Percentiles rank a stretch among this genome's conserved stretches.
phyloP scores from a whole-genome alignment of 2,113 vertebrate species.

The Clarias gariepinus region DNA sequence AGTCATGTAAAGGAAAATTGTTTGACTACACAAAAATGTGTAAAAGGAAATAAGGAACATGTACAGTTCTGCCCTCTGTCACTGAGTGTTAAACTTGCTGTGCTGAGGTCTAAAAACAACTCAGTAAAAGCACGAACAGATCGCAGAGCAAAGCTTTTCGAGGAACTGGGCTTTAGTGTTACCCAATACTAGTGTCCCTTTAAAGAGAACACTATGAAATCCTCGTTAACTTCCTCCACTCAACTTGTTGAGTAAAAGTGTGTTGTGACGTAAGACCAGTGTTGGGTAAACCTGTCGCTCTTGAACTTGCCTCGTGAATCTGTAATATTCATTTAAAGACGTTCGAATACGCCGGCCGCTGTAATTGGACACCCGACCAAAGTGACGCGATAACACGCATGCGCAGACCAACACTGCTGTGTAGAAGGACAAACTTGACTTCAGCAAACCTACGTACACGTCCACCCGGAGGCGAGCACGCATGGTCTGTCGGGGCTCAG shows the following conservation, averaged over 20 bases:
- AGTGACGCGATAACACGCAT: not conserved
- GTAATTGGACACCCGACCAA: not conserved
- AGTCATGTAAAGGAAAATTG: not conserved
- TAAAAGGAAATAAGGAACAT: not conserved
- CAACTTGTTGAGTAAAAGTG: not conserved
- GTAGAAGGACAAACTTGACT: not conserved
- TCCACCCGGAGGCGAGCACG: not conserved
- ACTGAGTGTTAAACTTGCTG: not conserved
- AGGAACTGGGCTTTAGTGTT: not conserved
- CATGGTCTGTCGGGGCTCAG: not conserved
- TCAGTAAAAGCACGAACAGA: not conserved
- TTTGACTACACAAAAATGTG: not conserved
- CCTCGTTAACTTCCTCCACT: not conserved
- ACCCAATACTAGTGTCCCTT: not conserved
- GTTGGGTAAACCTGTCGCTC: not conserved
- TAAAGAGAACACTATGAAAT: not conserved
- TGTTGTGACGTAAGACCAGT: not conserved
- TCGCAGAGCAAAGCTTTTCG: not conserved
- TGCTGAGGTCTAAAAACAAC: not conserved
- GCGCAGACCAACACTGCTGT: slow-evolving; percentile 15
- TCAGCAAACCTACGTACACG: slow-evolving; percentile 28
- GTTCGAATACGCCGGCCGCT: not conserved
- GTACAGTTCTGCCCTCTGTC: not conserved
- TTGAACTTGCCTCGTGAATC: not conserved
- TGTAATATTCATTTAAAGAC: not conserved